phyloP scores from a whole-genome alignment of 1,140 invertebrate genomes.

The Stegodyphus dumicola region DNA sequence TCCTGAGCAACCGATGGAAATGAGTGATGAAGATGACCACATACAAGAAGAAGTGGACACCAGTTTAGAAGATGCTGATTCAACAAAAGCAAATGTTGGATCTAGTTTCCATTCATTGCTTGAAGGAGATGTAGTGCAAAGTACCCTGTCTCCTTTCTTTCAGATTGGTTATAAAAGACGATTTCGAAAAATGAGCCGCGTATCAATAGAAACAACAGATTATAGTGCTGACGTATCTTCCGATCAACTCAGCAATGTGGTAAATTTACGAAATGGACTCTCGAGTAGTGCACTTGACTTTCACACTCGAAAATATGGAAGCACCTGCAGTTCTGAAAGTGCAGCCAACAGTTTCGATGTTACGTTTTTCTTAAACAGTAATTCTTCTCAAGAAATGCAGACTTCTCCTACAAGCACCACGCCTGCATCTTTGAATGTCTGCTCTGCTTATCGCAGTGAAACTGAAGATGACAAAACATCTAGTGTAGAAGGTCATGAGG shows the following conservation, averaged over 20 bases:
- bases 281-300: conserved; percentile 55
- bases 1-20: conserved; percentile 64
- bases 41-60: conserved; percentile 50
- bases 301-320: conserved; percentile 62
- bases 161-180: conserved; percentile 50
- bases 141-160: conserved; percentile 61
- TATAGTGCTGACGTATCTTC: conserved; percentile 61
- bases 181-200: conserved; percentile 58
- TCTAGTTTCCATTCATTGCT: conserved; percentile 59
- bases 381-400: conserved; percentile 46
- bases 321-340: conserved; percentile 67
- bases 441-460: conserved; percentile 47
- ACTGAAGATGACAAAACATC: conserved; percentile 58
- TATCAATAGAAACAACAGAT: conserved; percentile 58
- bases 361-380: conserved; percentile 63
- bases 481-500: conserved; percentile 58
- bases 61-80: conserved; percentile 61
- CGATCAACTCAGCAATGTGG: conserved; percentile 57
- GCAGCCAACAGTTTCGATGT: conserved; percentile 67
- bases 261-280: conserved; percentile 38
- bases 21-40: conserved; percentile 56
- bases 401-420: conserved; percentile 38
- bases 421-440: conserved; percentile 35
- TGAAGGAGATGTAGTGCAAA: conserved; percentile 59
- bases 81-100: conserved; percentile 59